Percentiles rank a stretch among this genome's conserved stretches.
Evolutionary conservation across 2,888 invertebrate genomes (phyloP).

Genomic region (Oscheius sp.): DNA sequence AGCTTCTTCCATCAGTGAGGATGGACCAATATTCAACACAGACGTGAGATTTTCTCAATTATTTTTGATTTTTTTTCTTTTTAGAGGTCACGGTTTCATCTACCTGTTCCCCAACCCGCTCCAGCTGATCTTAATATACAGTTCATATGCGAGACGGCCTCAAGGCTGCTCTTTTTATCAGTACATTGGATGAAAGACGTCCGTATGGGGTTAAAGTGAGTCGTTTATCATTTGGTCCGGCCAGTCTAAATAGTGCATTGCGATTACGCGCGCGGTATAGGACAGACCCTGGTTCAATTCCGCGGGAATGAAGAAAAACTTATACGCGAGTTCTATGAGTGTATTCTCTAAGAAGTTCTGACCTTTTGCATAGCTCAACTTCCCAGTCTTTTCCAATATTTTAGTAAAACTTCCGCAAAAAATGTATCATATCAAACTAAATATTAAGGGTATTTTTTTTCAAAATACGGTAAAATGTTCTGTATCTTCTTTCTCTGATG

Average conservation of each 20-base stretch:
- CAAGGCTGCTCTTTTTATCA: conserved; percentile 86
- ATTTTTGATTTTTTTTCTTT: conserved; percentile 2
- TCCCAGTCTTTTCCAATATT: no score
- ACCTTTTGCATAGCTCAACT: no score
- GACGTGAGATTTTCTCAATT: conserved; percentile 28
- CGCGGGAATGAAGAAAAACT: conserved; percentile 25
- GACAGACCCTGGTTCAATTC: conserved; percentile 1
- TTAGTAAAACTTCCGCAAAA: no score
- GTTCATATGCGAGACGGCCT: conserved; percentile 90
- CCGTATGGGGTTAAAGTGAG: conserved; percentile 74
- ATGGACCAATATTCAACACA: conserved; percentile 50
- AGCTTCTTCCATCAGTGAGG: conserved; percentile 51
- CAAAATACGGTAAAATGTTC: no score
- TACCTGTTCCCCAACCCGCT: conserved; percentile 82
- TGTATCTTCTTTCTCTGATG: neutral
- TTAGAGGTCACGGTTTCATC: conserved; percentile 78
- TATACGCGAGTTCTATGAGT: conserved; percentile 10
- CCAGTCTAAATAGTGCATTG: conserved; percentile 20
- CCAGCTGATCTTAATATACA: conserved; percentile 90
- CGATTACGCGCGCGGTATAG: neutral
- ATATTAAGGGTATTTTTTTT: no score
- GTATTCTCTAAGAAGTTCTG: conserved; percentile 31
- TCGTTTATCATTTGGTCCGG: conserved; percentile 77
- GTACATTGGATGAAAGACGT: conserved; percentile 86
- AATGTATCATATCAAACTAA: no score